Evolutionary conservation across 2,113 vertebrate genomes (phyloP).

Genomic region (Clinocottus analis): DNA sequence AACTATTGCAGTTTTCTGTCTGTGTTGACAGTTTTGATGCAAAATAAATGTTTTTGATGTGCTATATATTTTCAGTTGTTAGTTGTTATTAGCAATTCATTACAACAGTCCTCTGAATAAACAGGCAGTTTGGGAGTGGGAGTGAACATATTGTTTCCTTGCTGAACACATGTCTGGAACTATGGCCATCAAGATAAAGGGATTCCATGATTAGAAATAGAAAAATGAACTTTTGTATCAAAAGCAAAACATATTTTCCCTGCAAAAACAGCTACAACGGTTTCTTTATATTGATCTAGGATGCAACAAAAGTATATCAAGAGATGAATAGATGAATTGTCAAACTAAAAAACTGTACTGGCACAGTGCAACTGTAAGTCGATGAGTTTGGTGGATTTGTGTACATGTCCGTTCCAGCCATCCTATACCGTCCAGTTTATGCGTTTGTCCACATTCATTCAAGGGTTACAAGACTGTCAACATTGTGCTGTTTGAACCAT

Average conservation of each 20-base stretch:
- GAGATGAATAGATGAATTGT: constrained; percentile 44
- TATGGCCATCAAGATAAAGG: constrained; percentile 76
- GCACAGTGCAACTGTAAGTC: constrained; percentile 32
- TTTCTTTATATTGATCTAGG: constrained; percentile 48
- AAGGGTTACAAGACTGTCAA: constrained; percentile 82
- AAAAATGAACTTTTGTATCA: constrained; percentile 73
- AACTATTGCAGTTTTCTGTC: constrained; percentile 20
- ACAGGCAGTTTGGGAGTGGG: constrained; percentile 44
- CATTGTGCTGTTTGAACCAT: constrained; percentile 95
- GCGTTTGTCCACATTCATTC: constrained; percentile 64
- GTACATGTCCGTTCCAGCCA: constrained; percentile 51
- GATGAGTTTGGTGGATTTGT: constrained; percentile 39
- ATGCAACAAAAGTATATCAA: constrained; percentile 48
- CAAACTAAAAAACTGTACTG: constrained; percentile 43
- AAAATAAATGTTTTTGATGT: constrained; percentile 40
- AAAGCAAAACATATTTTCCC: constrained; percentile 67
- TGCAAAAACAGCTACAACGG: constrained; percentile 55
- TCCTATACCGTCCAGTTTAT: constrained; percentile 48
- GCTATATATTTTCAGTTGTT: constrained; percentile 41
- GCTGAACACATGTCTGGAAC: constrained; percentile 68
- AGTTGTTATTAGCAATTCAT: constrained; percentile 59
- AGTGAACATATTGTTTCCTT: constrained; percentile 56
- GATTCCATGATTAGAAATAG: constrained; percentile 70
- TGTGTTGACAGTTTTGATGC: constrained; percentile 45
- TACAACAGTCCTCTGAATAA: constrained; percentile 35